Evolutionary conservation across 2,113 vertebrate species (phyloP).

Genomic region (Paracanthobrama guichenoti): DNA sequence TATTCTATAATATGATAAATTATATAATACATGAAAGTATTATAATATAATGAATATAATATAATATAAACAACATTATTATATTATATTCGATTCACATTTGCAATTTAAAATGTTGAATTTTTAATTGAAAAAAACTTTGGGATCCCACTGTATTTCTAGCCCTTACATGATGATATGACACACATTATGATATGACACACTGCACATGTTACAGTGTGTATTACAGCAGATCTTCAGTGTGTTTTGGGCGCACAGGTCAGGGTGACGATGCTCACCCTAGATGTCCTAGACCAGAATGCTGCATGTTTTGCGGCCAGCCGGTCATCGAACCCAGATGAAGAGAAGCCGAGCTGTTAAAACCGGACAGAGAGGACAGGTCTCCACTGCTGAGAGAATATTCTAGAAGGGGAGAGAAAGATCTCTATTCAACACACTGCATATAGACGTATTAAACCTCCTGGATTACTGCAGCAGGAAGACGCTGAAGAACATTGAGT

Average conservation of each 20-base stretch:
- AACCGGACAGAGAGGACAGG: slow-evolving; percentile 86
- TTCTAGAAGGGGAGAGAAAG: slow-evolving; percentile 72
- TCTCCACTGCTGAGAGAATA: slow-evolving; percentile 90
- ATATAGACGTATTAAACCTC: neutral
- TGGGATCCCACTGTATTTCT: too few relatives aligned
- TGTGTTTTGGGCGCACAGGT: neutral
- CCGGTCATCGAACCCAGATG: slow-evolving; percentile 87
- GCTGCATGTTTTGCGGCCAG: slow-evolving; percentile 93
- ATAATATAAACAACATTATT: neutral
- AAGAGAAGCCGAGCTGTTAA: slow-evolving; percentile 85
- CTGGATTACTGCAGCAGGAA: neutral
- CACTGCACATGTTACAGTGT: neutral
- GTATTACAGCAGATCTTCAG: neutral
- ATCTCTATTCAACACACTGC: neutral
- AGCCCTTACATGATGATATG: neutral
- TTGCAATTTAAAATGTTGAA: neutral
- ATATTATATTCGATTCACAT: neutral
- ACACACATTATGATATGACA: neutral
- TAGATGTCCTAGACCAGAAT: slow-evolving; percentile 88
- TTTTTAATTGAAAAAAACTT: neutral
- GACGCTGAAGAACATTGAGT: neutral
- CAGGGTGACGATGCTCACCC: slow-evolving; percentile 77
- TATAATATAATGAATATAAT: too few relatives aligned
- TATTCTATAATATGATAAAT: too few relatives aligned
- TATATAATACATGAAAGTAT: too few relatives aligned